A percentile compares a stretch with the other conserved stretches of the same genome.
These are phyloP conservation scores for Echinarachnius parma DNA, from an alignment of 53 echinoderm and acorn worm species.

Conservation along the genomic window DNA sequence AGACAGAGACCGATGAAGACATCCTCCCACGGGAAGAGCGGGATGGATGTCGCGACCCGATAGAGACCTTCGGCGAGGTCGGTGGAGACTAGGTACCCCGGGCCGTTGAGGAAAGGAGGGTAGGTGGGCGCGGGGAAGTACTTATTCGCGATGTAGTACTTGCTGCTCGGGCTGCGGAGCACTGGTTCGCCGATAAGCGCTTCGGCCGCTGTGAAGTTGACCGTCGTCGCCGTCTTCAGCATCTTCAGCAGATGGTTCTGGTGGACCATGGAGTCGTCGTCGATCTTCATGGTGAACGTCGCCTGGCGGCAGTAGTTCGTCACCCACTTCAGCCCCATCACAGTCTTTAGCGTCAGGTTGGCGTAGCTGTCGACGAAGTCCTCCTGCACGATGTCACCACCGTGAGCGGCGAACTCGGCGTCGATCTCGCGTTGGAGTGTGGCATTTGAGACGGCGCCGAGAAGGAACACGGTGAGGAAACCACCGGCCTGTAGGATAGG, in stretches of 20 bases:
- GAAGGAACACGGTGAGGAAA: slow-evolving; percentile 53
- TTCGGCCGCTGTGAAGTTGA: slow-evolving; percentile 49
- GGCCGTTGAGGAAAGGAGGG: slow-evolving; percentile 66
- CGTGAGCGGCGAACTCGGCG: slow-evolving; percentile 25
- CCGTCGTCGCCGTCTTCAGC: slow-evolving; percentile 21
- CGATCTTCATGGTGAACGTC: slow-evolving; percentile 62
- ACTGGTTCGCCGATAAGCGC: slow-evolving; percentile 38
- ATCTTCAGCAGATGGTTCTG: slow-evolving; percentile 33
- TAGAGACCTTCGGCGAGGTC: slow-evolving; percentile 53
- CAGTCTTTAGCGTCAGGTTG: slow-evolving; percentile 70
- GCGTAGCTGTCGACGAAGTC: slow-evolving; percentile 65
- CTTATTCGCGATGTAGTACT: slow-evolving; percentile 55
- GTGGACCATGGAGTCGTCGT: slow-evolving; percentile 73
- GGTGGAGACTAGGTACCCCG: slow-evolving; percentile 61
- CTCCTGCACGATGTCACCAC: slow-evolving; percentile 64
- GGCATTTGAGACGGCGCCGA: slow-evolving; percentile 30
- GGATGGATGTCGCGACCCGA: slow-evolving; percentile 33
- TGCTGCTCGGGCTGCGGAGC: slow-evolving; percentile 54
- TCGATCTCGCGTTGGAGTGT: slow-evolving; percentile 31
- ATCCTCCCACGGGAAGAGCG: slow-evolving; percentile 74
- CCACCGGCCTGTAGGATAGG: neutral
- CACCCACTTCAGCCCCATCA: slow-evolving; percentile 75
- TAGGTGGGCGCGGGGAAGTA: slow-evolving; percentile 50
- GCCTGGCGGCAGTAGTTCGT: slow-evolving; percentile 61
- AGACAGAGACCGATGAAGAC: slow-evolving; percentile 67